Percentiles rank a stretch among this genome's conserved stretches.
Evolutionary conservation across 2,113 vertebrate species (phyloP).

Genomic region (Scophthalmus maximus): DNA sequence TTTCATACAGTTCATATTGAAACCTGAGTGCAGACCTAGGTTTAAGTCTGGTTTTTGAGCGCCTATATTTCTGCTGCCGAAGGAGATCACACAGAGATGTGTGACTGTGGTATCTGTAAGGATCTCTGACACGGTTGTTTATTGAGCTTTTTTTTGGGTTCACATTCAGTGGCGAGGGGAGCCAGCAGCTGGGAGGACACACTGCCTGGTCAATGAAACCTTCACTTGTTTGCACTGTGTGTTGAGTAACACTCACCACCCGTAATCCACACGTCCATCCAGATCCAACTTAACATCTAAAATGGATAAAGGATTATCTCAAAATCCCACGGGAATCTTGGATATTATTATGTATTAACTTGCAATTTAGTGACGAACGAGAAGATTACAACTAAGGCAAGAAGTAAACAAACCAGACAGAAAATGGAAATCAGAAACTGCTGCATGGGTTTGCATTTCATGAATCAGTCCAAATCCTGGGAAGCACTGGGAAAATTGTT

Average conservation of each 20-base stretch:
- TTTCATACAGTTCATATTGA: no score
- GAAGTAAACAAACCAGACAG: neutral
- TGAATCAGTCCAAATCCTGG: neutral
- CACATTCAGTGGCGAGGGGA: neutral
- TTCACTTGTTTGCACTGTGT: conserved; percentile 30
- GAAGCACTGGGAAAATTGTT: neutral
- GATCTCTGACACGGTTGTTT: no score
- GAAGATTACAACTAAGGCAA: neutral
- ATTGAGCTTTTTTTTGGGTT: neutral
- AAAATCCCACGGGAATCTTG: no score
- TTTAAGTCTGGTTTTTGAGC: neutral
- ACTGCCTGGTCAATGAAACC: conserved; percentile 19
- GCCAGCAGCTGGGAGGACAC: neutral
- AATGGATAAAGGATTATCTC: no score
- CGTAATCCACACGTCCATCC: neutral
- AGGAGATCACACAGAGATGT: no score
- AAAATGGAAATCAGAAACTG: neutral
- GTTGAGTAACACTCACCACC: neutral
- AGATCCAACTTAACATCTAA: neutral
- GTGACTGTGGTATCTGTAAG: no score
- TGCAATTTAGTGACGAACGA: neutral
- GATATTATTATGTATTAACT: no score
- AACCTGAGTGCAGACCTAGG: neutral
- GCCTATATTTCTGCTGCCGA: neutral
- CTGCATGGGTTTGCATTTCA: conserved; percentile 1